Conservation (phyloP, 1,140 invertebrate genomes). For the Ips nitidus region DNA sequence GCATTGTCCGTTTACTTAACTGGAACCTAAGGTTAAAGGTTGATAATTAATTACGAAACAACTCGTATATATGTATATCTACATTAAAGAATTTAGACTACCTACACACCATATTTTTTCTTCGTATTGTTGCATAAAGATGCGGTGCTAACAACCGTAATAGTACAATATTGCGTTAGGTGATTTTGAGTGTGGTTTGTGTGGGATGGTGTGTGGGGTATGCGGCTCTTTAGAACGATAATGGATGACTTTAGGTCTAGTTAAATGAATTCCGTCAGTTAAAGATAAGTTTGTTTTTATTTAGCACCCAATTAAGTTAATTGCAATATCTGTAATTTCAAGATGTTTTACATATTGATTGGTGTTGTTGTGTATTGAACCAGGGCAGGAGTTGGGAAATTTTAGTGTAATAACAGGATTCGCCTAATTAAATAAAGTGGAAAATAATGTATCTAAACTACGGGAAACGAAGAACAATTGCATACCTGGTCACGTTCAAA, state of each 20-base stretch:
- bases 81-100: constrained; percentile 21
- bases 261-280: background rate
- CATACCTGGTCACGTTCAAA: constrained; percentile 47
- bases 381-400: background rate
- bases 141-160: constrained; percentile 18
- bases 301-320: background rate
- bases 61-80: background rate
- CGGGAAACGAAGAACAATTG: constrained; percentile 24
- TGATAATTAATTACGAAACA: constrained; percentile 9
- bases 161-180: constrained; percentile 1
- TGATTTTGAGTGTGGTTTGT: background rate
- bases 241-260: background rate
- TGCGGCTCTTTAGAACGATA: constrained; percentile 4
- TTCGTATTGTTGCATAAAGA: constrained; percentile 16
- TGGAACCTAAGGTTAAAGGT: constrained; percentile 23
- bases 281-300: background rate
- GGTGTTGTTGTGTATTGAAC: background rate
- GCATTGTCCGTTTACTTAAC: background rate
- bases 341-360: background rate
- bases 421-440: constrained; percentile 15
- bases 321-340: background rate
- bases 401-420: no score
- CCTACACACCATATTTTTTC: constrained; percentile 18
- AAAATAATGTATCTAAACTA: constrained; percentile 8
- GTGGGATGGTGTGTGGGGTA: constrained; percentile 12